Base-by-base conservation (phyloP, 2,888 invertebrate genomes). In the Operophtera brumata region DNA sequence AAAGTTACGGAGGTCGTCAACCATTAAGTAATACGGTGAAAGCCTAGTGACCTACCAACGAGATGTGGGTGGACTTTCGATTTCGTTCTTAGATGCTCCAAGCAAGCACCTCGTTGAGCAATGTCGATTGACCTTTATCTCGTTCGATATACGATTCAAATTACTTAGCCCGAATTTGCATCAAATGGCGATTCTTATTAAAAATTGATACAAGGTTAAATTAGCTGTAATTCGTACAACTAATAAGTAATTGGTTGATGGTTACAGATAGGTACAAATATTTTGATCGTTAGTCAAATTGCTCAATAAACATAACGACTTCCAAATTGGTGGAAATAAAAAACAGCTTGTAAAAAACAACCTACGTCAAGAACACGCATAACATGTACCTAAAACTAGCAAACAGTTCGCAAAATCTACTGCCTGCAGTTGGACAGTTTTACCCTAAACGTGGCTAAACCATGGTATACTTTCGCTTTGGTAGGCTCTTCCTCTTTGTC, bases 21-120 rank as follows among this genome's bases (percentile, higher is more conserved):
- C 61, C 59, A 76, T 84, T 80, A 82, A 85, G 84, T 83, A 84
- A 85, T 74, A 75, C 75, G 64, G 78, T 78, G 82, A 84, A 82
- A 82, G 80, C 77, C 66, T 56, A 71, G 68, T 79, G 83, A 82
- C 82, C 84, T 70, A 71, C 45, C 47, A 42, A 11, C 40, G 46
- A 67, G 70, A 70, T 71, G 78, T 78, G 70, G 78, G 77, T 67
- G 77, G 64, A 84, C 86, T 87, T 84, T 88, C 84, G 73, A 77
- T 86, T 86, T 78, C 75, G 59, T 69, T 69, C 62, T 63, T 56
- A 66, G 71, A 72, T 72, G 77, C 69, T 69, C 71, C 60, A 35
- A 65, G 20, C 20, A 4, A 66, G 66, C 62, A 50, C 46, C 46
- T 46, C 50, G 35, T 78, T 75, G 67, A 65, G 78, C 68, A 78